Evolutionary conservation across 2,888 invertebrate genomes (phyloP), one percentile per base, ranked within the genome.

Genomic region (Leucoptera coffeella): DNA sequence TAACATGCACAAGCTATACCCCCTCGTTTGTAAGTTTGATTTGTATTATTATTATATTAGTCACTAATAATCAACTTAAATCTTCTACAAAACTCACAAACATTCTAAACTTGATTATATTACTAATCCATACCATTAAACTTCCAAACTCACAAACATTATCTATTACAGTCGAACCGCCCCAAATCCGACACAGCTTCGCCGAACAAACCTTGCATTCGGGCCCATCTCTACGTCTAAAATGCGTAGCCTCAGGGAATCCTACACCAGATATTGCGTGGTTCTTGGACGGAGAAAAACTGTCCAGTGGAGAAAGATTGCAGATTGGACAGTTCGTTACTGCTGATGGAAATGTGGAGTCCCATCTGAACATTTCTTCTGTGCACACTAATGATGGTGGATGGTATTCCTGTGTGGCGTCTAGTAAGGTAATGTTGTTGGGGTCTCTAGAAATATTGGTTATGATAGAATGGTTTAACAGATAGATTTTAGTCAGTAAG

Each of bases 251-350:
- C 5, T 88, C 92, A 33, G 95, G 95, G 26, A 94, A 92, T 61
- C 95, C 95, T 2, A 87, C 89, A 2, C 94, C 95, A 24, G 89
- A 89, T 67, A 91, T 95, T 43, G 81, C 84, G 12, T 95, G 95
- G 95, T 84, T 87, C 48, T 73, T 93, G 30, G 93, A 93, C 53
- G 88, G 87, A 29, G 85, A 87, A 41, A 82, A 86, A 36, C 71
- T 92, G 26, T 77, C 82, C 23, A 64, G 61, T 32, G 64, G 60
- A 28, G 67, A 69, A 25, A 47, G 67, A 1, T 48, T 67, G 12
- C 85, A 88, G 62, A 86, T 91, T 37, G 90, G 90, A 30, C 90
- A 91, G 50, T 89, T 89, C 50, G 87, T 90, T 9, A 89, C 87
- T 4, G 86, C 88, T 21, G 88, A 89, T 40, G 90, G 90, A 33